A percentile compares a stretch with the other conserved stretches of the same genome.
Evolutionary conservation across 2,888 invertebrate species (phyloP).

Genomic region (Amiota minor): DNA sequence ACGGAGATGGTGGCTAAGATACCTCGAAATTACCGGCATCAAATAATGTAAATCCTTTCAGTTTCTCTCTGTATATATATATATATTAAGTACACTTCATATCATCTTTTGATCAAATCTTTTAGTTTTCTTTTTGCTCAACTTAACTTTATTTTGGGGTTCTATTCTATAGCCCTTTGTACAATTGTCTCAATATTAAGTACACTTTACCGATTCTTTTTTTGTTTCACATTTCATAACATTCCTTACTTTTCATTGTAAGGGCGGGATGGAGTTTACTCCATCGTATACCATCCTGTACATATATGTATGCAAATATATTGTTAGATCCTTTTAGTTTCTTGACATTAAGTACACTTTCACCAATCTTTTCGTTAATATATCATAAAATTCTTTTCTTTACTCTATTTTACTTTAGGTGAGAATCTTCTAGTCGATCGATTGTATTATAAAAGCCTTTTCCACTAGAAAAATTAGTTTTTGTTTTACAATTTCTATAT

Average conservation of each 20-base stretch:
- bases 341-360: constrained; percentile 3
- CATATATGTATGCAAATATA: background rate
- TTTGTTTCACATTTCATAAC: no score
- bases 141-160: no score
- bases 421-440: background rate
- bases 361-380: background rate
- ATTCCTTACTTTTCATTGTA: no score
- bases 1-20: constrained; percentile 53
- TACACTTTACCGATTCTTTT: no score
- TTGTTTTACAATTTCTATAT: background rate
- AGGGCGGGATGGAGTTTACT: background rate
- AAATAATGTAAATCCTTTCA: no score
- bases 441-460: background rate
- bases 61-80: no score
- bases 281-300: background rate
- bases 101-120: no score
- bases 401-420: background rate
- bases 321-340: background rate
- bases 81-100: no score
- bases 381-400: background rate
- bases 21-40: constrained; percentile 47
- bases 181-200: no score
- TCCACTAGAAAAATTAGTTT: background rate
- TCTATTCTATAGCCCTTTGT: no score
- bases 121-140: no score